A percentile compares a stretch with the other conserved stretches of the same genome.
Evolutionary conservation across 2,797 vertebrate species (phyloP).

Genomic region (Bovichtus diacanthus): DNA sequence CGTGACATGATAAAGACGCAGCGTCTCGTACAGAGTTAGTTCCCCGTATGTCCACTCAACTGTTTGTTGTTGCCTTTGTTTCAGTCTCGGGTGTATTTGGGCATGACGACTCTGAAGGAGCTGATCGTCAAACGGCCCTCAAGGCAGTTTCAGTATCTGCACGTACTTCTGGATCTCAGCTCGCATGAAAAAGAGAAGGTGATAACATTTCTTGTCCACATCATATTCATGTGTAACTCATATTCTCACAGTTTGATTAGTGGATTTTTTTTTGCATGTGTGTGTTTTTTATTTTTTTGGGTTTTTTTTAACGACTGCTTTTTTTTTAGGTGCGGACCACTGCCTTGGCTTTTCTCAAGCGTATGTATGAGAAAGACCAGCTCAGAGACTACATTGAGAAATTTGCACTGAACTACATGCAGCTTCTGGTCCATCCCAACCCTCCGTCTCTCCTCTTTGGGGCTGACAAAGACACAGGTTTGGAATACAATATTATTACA

Average conservation of each 20-base stretch:
- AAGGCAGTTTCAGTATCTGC: conserved; percentile 95
- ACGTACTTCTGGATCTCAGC: conserved; percentile 95
- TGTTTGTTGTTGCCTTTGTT: not conserved
- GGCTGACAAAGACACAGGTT: conserved; percentile 96
- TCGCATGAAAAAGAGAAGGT: conserved; percentile 97
- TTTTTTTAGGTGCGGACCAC: conserved; percentile 90
- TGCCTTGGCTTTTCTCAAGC: conserved; percentile 92
- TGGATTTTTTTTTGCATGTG: too few species aligned
- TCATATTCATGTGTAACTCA: not conserved
- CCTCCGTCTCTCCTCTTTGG: conserved; percentile 94
- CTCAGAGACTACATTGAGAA: conserved; percentile 95
- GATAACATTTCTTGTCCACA: not conserved
- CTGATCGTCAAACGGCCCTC: conserved; percentile 93
- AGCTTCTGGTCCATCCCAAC: conserved; percentile 97
- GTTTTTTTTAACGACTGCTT: not conserved
- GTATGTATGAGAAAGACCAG: conserved; percentile 95
- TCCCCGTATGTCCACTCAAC: not conserved
- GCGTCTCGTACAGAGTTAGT: accelerated
- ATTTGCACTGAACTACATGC: conserved; percentile 96
- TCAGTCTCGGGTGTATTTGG: conserved; percentile 94
- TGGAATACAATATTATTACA: not conserved
- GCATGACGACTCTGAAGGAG: conserved; percentile 95
- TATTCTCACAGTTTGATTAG: not conserved
- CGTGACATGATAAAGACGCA: not conserved
- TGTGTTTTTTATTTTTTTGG: too few species aligned